A percentile compares a stretch with the other conserved stretches of the same genome.
These are phyloP conservation scores for Butorides virescens DNA, from an alignment of 2,113 vertebrate species.

Conservation along the genomic window DNA sequence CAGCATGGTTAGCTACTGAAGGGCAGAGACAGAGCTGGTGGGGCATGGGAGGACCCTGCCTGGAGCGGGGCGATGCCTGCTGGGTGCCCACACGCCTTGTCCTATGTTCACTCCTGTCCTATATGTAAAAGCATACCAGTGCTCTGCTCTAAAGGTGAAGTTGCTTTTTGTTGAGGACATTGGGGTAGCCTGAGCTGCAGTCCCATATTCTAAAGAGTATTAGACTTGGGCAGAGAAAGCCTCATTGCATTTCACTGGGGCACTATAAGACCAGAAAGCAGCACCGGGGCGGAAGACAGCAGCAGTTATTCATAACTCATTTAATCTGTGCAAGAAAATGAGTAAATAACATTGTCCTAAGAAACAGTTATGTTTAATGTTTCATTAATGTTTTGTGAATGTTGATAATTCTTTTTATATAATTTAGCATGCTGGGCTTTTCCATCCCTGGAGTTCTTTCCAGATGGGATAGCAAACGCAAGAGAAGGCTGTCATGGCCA, in stretches of 20 bases:
- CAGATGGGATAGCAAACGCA: background rate
- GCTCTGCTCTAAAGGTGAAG: background rate
- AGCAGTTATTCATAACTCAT: background rate
- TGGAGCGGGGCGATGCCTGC: background rate
- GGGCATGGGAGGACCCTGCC: background rate
- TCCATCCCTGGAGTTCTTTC: background rate
- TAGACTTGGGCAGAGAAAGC: background rate
- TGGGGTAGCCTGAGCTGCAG: background rate
- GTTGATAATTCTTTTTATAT: background rate
- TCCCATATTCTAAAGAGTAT: accelerated
- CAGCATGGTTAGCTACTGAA: accelerated
- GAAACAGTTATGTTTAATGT: background rate
- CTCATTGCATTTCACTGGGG: background rate
- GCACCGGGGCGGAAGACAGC: background rate
- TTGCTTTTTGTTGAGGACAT: accelerated
- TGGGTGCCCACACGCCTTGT: too few species aligned
- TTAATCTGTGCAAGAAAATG: background rate
- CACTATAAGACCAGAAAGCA: too few species aligned
- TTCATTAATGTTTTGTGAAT: background rate
- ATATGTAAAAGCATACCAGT: accelerated
- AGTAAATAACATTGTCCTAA: background rate
- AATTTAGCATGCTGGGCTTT: background rate
- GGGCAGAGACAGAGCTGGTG: background rate
- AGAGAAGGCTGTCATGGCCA: background rate
- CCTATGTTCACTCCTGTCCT: accelerated